Conservation (phyloP, 2,797 vertebrate genomes). For the Valencia hispanica region DNA sequence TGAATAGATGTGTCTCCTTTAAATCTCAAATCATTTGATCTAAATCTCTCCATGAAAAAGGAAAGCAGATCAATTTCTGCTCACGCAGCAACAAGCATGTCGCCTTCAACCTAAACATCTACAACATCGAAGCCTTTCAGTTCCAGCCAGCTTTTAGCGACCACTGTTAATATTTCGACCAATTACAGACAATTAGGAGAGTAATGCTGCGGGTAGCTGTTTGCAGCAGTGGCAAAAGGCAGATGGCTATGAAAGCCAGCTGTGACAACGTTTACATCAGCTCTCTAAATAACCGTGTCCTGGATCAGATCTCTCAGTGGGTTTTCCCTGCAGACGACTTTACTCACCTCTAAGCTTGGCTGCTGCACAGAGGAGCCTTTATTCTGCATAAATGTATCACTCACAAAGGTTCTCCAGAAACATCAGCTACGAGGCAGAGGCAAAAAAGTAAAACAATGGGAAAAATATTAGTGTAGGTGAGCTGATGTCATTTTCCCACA, state of each 20-base stretch:
- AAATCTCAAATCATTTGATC: slow-evolving; percentile 11
- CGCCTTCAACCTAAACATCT: slow-evolving; percentile 33
- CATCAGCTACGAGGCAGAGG: slow-evolving; percentile 46
- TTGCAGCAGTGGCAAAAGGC: slow-evolving; percentile 37
- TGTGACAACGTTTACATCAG: slow-evolving; percentile 64
- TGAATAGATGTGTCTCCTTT: slow-evolving; percentile 39
- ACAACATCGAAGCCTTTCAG: slow-evolving; percentile 24
- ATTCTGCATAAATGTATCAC: slow-evolving; percentile 56
- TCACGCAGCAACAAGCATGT: slow-evolving; percentile 30
- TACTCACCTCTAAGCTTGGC: slow-evolving; percentile 51
- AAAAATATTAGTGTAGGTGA: slow-evolving; percentile 32
- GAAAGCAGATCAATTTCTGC: slow-evolving; percentile 49
- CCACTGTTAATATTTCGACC: slow-evolving; percentile 44
- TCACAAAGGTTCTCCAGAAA: slow-evolving; percentile 49
- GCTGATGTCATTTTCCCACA: slow-evolving; percentile 12
- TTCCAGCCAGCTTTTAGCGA: slow-evolving; percentile 37
- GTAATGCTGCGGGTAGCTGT: slow-evolving; percentile 47
- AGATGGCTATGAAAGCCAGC: slow-evolving; percentile 63
- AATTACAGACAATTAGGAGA: slow-evolving; percentile 59
- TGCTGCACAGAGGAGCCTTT: slow-evolving; percentile 55
- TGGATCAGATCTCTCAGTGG: slow-evolving; percentile 47
- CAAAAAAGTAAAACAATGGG: slow-evolving; percentile 30
- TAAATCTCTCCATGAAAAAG: slow-evolving; percentile 12
- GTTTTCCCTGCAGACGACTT: slow-evolving; percentile 44
- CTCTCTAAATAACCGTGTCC: slow-evolving; percentile 50